A percentile compares a stretch with the other conserved stretches of the same genome.
Conservation (phyloP, 2,888 invertebrate species). For the Meta bourneti region DNA sequence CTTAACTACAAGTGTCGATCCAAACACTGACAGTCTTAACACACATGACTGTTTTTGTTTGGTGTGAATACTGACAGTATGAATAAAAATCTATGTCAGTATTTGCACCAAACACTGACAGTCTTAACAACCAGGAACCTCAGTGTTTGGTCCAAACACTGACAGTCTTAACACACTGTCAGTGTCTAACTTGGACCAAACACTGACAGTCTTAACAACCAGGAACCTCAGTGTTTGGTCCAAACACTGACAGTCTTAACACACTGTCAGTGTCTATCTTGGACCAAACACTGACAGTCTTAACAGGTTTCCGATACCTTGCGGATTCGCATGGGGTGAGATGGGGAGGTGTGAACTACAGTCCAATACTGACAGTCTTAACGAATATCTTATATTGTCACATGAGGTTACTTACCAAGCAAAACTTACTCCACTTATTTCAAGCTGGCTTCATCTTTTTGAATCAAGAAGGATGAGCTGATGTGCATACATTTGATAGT, state of each 20-base stretch:
- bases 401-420: slow-evolving; percentile 27
- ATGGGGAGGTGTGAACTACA: background rate
- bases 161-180: slow-evolving; percentile 64
- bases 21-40: slow-evolving; percentile 75
- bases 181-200: slow-evolving; percentile 49
- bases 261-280: background rate
- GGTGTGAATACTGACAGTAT: slow-evolving; percentile 70
- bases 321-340: background rate
- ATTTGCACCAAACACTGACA: slow-evolving; percentile 66
- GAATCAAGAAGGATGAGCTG: background rate
- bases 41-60: slow-evolving; percentile 18
- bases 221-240: slow-evolving; percentile 32
- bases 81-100: too few species aligned
- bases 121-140: slow-evolving; percentile 36
- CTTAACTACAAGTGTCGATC: slow-evolving; percentile 1
- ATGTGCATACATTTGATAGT: too few species aligned
- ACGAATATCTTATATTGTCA: slow-evolving; percentile 11
- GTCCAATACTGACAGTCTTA: slow-evolving; percentile 66
- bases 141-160: slow-evolving; percentile 67
- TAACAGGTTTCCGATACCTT: background rate
- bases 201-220: slow-evolving; percentile 61
- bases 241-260: slow-evolving; percentile 75
- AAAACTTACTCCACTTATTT: background rate
- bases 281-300: slow-evolving; percentile 68
- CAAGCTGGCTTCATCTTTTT: background rate